Conservation (phyloP, 1,140 invertebrate species). For the Cotesia chilonis region DNA sequence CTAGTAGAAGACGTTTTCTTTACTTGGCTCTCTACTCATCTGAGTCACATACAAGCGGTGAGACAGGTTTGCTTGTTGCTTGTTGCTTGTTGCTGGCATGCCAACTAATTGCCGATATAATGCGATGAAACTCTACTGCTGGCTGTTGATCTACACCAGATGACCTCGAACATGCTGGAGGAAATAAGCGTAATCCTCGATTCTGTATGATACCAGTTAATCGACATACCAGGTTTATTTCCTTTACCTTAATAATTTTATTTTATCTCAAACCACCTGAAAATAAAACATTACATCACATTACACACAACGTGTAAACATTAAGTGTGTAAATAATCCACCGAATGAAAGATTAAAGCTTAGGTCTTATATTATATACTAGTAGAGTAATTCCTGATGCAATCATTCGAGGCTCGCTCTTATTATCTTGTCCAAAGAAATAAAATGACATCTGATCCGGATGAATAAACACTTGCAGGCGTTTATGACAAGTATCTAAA, state of each 20-base stretch:
- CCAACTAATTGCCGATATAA: conserved; percentile 26
- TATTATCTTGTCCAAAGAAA: neutral
- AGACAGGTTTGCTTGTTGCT: conserved; percentile 23
- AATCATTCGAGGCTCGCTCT: neutral
- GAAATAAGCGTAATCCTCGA: neutral
- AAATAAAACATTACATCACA: no score
- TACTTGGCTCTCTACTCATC: conserved; percentile 7
- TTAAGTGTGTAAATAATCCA: no score
- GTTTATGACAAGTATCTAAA: conserved; percentile 26
- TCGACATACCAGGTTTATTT: neutral
- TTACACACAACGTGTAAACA: no score
- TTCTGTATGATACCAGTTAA: neutral
- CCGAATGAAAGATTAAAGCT: no score
- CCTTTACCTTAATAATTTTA: neutral
- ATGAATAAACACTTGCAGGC: conserved; percentile 33
- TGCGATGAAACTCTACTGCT: neutral
- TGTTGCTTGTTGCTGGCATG: conserved; percentile 3
- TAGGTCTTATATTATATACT: no score
- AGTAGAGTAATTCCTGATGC: neutral
- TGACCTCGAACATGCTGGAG: conserved; percentile 12
- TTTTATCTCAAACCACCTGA: neutral
- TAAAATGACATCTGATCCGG: neutral
- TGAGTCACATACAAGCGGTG: conserved; percentile 28
- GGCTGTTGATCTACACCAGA: neutral
- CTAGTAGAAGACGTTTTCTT: neutral